Percentiles rank a stretch among this genome's conserved stretches.
These are phyloP conservation scores for Aldrovandia affinis DNA, from an alignment of 2,797 vertebrate species.

Conservation along the genomic window DNA sequence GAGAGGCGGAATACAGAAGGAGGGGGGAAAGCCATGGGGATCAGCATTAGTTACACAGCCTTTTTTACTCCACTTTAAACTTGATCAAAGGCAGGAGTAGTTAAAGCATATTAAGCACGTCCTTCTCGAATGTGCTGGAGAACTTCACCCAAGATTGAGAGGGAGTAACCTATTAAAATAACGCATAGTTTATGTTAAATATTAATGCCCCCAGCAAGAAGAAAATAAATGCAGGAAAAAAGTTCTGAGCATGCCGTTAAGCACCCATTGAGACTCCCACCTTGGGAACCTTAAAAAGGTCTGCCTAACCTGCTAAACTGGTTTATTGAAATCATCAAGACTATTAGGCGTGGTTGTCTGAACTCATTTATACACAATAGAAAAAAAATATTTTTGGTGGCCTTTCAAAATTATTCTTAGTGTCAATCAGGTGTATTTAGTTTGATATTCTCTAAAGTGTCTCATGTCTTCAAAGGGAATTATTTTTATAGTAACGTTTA, in stretches of 20 bases:
- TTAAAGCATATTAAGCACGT: slow-evolving; percentile 78
- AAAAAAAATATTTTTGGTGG: slow-evolving; percentile 66
- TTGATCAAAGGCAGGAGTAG: slow-evolving; percentile 79
- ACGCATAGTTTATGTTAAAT: slow-evolving; percentile 52
- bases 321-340: slow-evolving; percentile 74
- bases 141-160: slow-evolving; percentile 62
- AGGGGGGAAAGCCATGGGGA: slow-evolving; percentile 69
- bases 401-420: slow-evolving; percentile 57
- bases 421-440: slow-evolving; percentile 47
- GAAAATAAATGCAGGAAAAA: slow-evolving; percentile 41
- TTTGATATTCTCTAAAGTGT: slow-evolving; percentile 1
- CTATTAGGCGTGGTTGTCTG: slow-evolving; percentile 70
- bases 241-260: slow-evolving; percentile 39
- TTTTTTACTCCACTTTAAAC: slow-evolving; percentile 78
- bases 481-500: background rate
- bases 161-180: slow-evolving; percentile 55
- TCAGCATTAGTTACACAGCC: slow-evolving; percentile 77
- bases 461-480: background rate
- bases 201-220: slow-evolving; percentile 50
- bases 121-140: slow-evolving; percentile 65
- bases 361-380: slow-evolving; percentile 70
- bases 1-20: slow-evolving; percentile 49
- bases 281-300: slow-evolving; percentile 65
- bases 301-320: slow-evolving; percentile 69
- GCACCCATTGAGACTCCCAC: slow-evolving; percentile 65